Percentiles rank a stretch among this genome's conserved stretches.
Conservation (phyloP, 1,140 invertebrate species). For the Panagrolaimus sp. region DNA sequence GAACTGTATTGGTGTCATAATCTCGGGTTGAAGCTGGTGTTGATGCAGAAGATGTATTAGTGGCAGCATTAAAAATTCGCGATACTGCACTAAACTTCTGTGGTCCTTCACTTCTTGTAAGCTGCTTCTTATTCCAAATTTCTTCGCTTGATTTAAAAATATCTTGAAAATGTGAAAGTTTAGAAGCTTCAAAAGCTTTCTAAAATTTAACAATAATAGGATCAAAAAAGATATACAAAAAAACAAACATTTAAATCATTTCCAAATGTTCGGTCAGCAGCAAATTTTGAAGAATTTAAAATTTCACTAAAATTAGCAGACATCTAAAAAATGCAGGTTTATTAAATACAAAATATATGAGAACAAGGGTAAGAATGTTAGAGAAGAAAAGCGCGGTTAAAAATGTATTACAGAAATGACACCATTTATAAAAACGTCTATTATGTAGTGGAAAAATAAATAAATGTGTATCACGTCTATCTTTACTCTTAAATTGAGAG, state of each 20-base stretch:
- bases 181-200: background rate
- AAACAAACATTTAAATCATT: background rate
- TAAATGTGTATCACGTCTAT: no score
- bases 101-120: constrained; percentile 12
- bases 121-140: constrained; percentile 41
- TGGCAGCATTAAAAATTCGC: constrained; percentile 17
- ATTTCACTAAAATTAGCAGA: background rate
- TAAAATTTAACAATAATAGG: background rate
- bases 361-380: no score
- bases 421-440: no score
- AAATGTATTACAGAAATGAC: no score
- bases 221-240: background rate
- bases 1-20: background rate
- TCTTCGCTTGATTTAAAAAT: constrained; percentile 41
- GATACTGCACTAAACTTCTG: constrained; percentile 14
- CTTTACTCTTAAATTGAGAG: no score
- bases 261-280: background rate
- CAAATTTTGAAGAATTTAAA: background rate
- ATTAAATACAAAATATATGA: no score
- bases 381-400: no score
- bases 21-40: background rate
- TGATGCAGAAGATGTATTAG: background rate
- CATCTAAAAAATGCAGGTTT: background rate
- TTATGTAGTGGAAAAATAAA: no score
- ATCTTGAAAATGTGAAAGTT: background rate